phyloP scores from a whole-genome alignment of 2,888 invertebrate genomes.

The Sarcophaga variegata region DNA sequence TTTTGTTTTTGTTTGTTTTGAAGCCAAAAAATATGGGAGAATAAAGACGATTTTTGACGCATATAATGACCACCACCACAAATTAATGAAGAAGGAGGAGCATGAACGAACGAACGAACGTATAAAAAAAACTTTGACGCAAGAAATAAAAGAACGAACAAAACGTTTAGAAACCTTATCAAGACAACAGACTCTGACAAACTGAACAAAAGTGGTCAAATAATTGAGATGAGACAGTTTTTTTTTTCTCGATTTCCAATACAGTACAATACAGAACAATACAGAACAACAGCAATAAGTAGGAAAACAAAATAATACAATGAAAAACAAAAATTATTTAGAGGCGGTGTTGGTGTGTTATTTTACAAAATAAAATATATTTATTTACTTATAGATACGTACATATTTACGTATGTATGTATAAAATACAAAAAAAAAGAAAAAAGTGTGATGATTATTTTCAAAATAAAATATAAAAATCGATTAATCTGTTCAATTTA shows the following conservation, averaged over 20 bases:
- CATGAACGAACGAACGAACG: slow-evolving; percentile 18
- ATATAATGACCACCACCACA: slow-evolving; percentile 60
- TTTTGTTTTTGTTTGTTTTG: neutral
- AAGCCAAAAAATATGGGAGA: neutral
- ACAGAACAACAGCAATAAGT: neutral
- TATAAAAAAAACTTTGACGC: too few relatives aligned
- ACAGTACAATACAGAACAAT: too few relatives aligned
- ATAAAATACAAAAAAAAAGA: slow-evolving; percentile 1
- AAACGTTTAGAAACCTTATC: slow-evolving; percentile 77
- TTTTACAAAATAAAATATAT: slow-evolving; percentile 12
- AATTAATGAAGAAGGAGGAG: slow-evolving; percentile 60
- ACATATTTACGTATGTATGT: neutral
- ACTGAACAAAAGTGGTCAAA: slow-evolving; percentile 74
- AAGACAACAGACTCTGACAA: slow-evolving; percentile 82
- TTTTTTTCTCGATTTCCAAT: too few relatives aligned
- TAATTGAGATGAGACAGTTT: slow-evolving; percentile 51
- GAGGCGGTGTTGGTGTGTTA: slow-evolving; percentile 69
- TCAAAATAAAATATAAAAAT: slow-evolving; percentile 60
- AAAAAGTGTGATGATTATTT: slow-evolving; percentile 43
- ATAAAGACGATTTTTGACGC: slow-evolving; percentile 47
- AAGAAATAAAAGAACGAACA: slow-evolving; percentile 62
- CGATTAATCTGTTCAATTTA: slow-evolving; percentile 57
- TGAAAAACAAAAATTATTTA: slow-evolving; percentile 45
- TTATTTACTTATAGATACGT: too few relatives aligned
- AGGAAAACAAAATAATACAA: neutral